Evolutionary conservation across 2,888 invertebrate genomes (phyloP), one percentile per base, ranked within the genome.

Genomic region (Aspidiotus destructor): DNA sequence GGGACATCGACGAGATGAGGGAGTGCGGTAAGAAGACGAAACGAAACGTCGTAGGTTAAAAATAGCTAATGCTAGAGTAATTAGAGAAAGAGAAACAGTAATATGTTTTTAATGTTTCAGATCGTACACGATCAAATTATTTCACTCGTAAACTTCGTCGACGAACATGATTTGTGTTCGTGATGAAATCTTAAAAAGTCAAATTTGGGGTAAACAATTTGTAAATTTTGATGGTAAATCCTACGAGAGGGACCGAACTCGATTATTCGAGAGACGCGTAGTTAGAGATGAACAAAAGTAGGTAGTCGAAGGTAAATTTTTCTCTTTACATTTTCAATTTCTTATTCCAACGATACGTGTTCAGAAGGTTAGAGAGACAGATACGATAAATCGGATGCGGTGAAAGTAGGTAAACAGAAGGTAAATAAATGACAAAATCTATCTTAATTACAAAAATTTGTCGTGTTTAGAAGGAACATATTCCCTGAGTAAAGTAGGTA

Each of bases 61-160:
- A 13, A 48, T 48, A 48, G n/a, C 48, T 11, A 48, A 48, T 48
- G n/a, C n/a, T 48, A n/a, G n/a, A 48, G 10, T 48, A n/a, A 11
- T 3, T 48, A n/a, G 48, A 13, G 48, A 48, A n/a, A n/a, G 10
- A 48, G n/a, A 48, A 6, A 48, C n/a, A 13, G 48, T 48, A 48
- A 48, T 48, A 13, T n/a, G 6, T 65, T 65, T 65, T 57, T 65
- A 65, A 65, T 65, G 65, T 65, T 65, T 65, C 65, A 65, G 65
- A 65, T 65, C 65, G 65, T 65, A 55, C 28, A 28, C 58, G 65
- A 65, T 58, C 58, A n/a, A 58, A 58, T 57, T 65, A 57, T 58
- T 65, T 65, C 28, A 28, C 28, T 28, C 28, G 42, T 58, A 57
- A 58, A 58, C 58, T 48, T 58, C 28, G 57, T 65, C 57, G 58